A percentile compares a stretch with the other conserved stretches of the same genome.
phyloP scores from a whole-genome alignment of 1,140 invertebrate species.

The Lepidurus packardi region DNA sequence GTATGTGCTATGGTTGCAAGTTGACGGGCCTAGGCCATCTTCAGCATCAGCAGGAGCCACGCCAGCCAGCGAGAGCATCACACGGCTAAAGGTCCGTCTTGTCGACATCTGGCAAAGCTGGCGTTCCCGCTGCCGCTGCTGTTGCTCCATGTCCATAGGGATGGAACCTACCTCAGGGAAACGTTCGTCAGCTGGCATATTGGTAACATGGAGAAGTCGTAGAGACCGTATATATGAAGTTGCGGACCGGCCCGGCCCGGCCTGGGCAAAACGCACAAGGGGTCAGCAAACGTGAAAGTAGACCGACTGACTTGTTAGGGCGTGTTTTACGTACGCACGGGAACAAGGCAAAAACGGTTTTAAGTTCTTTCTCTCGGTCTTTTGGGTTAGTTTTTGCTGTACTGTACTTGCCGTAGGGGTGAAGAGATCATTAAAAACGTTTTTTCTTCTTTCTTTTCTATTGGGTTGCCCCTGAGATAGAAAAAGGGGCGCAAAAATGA shows the following conservation, averaged over 20 bases:
- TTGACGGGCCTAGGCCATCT: not conserved
- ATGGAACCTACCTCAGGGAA: not conserved
- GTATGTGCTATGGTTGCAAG: not conserved
- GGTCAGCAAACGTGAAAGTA: slow-evolving; percentile 14
- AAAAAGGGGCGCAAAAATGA: not conserved
- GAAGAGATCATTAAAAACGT: not conserved
- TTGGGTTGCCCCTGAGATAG: too few relatives aligned
- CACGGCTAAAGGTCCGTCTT: not conserved
- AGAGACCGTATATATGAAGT: not conserved
- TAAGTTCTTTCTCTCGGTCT: slow-evolving; percentile 6
- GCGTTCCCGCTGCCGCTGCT: not conserved
- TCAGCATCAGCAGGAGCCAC: not conserved
- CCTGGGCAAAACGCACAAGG: slow-evolving; percentile 7
- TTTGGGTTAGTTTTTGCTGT: not conserved
- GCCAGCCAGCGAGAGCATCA: not conserved
- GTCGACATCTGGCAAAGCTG: slow-evolving; percentile 12
- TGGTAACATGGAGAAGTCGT: not conserved
- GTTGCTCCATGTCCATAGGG: not conserved
- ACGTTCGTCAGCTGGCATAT: slow-evolving; percentile 13
- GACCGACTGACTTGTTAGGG: not conserved
- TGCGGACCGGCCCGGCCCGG: not conserved
- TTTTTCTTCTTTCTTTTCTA: not conserved
- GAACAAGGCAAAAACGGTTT: slow-evolving; percentile 1
- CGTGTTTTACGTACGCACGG: not conserved
- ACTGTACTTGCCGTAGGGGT: slow-evolving; percentile 1